Conservation (phyloP, 2,113 vertebrate genomes). For the Zosterops pallidus region DNA sequence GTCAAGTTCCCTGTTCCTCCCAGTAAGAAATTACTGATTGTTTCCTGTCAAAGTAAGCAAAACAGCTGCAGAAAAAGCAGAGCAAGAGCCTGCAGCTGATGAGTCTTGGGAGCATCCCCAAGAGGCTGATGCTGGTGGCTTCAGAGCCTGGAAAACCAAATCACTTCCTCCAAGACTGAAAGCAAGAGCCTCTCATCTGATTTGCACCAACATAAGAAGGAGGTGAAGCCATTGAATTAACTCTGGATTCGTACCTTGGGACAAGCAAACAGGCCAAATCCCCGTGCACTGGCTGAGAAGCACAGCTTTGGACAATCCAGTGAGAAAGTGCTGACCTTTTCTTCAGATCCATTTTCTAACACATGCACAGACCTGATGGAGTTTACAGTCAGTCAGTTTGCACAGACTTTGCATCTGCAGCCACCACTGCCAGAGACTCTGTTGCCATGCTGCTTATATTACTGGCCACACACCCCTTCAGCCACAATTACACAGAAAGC, state of each 20-base stretch:
- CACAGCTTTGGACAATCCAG: background rate
- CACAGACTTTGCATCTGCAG: background rate
- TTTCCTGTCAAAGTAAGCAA: background rate
- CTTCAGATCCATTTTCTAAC: background rate
- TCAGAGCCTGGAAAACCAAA: background rate
- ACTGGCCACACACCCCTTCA: background rate
- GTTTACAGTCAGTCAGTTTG: background rate
- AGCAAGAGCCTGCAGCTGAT: background rate
- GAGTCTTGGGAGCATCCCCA: background rate
- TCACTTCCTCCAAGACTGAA: background rate
- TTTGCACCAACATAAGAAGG: background rate
- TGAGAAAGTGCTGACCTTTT: background rate
- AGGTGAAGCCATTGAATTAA: background rate
- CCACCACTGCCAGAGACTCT: background rate
- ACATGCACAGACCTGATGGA: background rate
- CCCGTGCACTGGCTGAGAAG: background rate
- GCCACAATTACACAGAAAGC: background rate
- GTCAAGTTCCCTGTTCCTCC: background rate
- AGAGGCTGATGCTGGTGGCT: background rate
- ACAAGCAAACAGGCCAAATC: background rate
- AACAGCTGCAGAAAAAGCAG: background rate
- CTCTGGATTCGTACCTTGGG: background rate
- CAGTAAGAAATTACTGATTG: background rate
- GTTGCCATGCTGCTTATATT: background rate
- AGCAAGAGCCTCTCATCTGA: background rate